phyloP scores from a whole-genome alignment of 2,113 vertebrate species.

The Tonatia bakeri region DNA sequence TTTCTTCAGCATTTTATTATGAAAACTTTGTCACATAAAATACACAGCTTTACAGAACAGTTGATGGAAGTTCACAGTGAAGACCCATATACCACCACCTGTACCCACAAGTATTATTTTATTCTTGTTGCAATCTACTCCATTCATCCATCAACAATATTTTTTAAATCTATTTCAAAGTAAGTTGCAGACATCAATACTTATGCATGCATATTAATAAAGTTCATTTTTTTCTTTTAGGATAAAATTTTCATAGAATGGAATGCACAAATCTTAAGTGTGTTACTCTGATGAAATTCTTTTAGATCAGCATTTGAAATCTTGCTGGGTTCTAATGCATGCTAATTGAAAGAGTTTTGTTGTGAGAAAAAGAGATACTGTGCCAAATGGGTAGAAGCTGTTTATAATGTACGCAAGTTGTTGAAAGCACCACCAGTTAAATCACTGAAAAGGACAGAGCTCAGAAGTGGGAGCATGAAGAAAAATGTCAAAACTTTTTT shows the following conservation, averaged over 20 bases:
- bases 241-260: not conserved
- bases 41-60: not conserved
- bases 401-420: not conserved
- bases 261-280: not conserved
- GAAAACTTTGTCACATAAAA: not conserved
- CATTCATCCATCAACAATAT: not conserved
- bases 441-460: not conserved
- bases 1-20: not conserved
- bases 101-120: not conserved
- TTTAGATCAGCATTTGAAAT: not conserved
- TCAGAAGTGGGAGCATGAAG: not conserved
- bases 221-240: not conserved
- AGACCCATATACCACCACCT: not conserved
- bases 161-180: not conserved
- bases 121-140: not conserved
- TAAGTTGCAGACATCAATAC: not conserved
- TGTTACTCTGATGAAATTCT: not conserved
- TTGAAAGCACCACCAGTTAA: slow-evolving; percentile 25
- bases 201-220: not conserved
- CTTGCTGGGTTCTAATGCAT: not conserved
- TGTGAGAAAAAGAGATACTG: not conserved
- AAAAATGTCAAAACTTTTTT: not conserved
- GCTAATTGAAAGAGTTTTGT: not conserved
- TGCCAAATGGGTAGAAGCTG: not conserved
- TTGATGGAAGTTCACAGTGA: not conserved